Evolutionary conservation across 2,888 invertebrate species (phyloP).

Genomic region (Diloba caeruleocephala): DNA sequence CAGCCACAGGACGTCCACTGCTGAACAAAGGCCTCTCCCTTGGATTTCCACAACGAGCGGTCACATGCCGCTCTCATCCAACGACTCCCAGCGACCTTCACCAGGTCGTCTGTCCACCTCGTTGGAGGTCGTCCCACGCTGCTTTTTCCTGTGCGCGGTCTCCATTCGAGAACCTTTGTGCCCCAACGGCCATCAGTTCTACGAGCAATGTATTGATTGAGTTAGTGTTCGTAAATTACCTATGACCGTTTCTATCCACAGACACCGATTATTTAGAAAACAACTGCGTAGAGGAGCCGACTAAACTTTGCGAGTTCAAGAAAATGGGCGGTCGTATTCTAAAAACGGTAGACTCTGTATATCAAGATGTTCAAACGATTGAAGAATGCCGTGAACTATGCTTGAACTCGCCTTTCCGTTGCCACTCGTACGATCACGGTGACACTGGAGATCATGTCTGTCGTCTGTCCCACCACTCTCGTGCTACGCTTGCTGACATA

Average conservation of each 20-base stretch:
- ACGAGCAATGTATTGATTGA: too few species aligned
- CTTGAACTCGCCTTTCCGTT: slow-evolving; percentile 95
- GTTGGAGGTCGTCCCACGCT: too few species aligned
- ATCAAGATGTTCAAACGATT: slow-evolving; percentile 95
- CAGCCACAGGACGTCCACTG: too few species aligned
- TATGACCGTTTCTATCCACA: slow-evolving; percentile 51
- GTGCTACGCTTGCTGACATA: slow-evolving; percentile 96
- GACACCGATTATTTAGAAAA: slow-evolving; percentile 96
- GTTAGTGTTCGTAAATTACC: too few species aligned
- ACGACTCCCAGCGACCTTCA: too few species aligned
- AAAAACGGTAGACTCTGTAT: slow-evolving; percentile 98
- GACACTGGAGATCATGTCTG: slow-evolving; percentile 98
- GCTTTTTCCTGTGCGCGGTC: too few species aligned
- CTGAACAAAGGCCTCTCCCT: too few species aligned
- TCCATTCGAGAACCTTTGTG: too few species aligned
- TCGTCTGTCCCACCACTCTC: slow-evolving; percentile 96
- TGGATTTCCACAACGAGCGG: too few species aligned
- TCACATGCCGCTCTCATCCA: too few species aligned
- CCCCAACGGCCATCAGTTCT: too few species aligned
- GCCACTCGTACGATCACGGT: slow-evolving; percentile 98
- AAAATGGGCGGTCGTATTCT: slow-evolving; percentile 95
- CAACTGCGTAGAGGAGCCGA: slow-evolving; percentile 98
- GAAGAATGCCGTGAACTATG: slow-evolving; percentile 97
- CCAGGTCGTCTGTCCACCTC: too few species aligned
- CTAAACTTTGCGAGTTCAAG: slow-evolving; percentile 97